Percentiles rank a stretch among this genome's conserved stretches.
Evolutionary conservation across 2,797 vertebrate genomes (phyloP).

Genomic region (Cephalopachus bancanus): DNA sequence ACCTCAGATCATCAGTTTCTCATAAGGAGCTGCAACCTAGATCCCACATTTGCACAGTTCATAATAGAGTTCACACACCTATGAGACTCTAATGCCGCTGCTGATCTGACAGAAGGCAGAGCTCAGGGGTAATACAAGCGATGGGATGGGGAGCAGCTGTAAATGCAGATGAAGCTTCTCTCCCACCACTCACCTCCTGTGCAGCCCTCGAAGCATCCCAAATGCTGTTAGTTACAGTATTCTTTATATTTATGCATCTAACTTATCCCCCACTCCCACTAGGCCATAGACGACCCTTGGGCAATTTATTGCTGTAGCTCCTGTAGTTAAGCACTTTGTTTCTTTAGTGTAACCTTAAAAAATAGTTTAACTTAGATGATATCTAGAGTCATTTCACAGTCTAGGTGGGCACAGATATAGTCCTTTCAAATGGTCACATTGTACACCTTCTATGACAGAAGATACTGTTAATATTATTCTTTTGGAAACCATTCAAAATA

Average conservation of each 20-base stretch:
- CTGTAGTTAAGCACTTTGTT: background rate
- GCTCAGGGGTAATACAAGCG: no score
- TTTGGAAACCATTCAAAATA: slow-evolving; percentile 50
- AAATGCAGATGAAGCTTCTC: no score
- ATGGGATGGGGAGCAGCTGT: no score
- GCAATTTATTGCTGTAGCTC: background rate
- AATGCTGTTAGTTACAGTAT: background rate
- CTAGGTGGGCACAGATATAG: background rate
- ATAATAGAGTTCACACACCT: no score
- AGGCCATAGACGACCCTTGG: background rate
- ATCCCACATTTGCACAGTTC: no score
- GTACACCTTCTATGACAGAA: background rate
- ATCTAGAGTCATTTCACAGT: background rate
- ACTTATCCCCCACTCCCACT: background rate
- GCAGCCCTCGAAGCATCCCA: no score
- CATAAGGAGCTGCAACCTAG: no score
- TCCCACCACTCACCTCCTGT: no score
- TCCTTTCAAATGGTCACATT: slow-evolving; percentile 14
- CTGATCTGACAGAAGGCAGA: no score
- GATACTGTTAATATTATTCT: background rate
- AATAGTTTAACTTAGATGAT: slow-evolving; percentile 34
- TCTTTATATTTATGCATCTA: background rate
- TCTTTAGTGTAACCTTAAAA: slow-evolving; percentile 5
- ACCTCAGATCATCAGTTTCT: no score
- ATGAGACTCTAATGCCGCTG: no score